A percentile compares a stretch with the other conserved stretches of the same genome.
These are phyloP conservation scores for Pyrocoelia pectoralis DNA, from an alignment of 2,888 invertebrate genomes.

Conservation along the genomic window DNA sequence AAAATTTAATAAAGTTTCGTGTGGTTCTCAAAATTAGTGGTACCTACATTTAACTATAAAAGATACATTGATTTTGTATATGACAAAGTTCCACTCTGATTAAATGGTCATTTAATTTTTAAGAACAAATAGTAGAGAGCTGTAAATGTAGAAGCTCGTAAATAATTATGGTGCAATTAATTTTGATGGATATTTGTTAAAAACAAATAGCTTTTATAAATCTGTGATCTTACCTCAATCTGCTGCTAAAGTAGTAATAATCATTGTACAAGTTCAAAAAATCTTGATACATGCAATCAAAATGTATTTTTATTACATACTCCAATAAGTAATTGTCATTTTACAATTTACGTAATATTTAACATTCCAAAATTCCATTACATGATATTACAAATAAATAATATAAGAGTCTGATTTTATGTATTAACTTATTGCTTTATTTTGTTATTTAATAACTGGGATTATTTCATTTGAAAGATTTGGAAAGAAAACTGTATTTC, in stretches of 20 bases:
- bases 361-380: constrained; percentile 21
- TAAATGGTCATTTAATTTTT: constrained; percentile 4
- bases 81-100: neutral
- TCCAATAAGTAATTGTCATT: constrained; percentile 23
- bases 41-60: neutral
- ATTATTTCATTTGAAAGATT: constrained; percentile 10
- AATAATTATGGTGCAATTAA: constrained; percentile 17
- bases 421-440: neutral
- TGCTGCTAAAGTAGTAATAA: constrained; percentile 50
- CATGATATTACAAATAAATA: constrained; percentile 18
- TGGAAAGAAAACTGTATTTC: no score
- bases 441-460: constrained; percentile 6
- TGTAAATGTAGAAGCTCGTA: neutral
- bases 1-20: neutral
- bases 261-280: constrained; percentile 47
- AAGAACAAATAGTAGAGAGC: neutral
- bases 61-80: neutral
- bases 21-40: neutral
- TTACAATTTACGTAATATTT: constrained; percentile 20
- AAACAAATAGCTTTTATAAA: constrained; percentile 35
- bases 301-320: constrained; percentile 46
- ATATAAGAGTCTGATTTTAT: constrained; percentile 19
- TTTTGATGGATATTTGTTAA: constrained; percentile 21
- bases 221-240: constrained; percentile 55
- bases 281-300: constrained; percentile 50